These are phyloP conservation scores for Daboia siamensis DNA, from an alignment of 2,113 vertebrate genomes.

Conservation along the genomic window DNA sequence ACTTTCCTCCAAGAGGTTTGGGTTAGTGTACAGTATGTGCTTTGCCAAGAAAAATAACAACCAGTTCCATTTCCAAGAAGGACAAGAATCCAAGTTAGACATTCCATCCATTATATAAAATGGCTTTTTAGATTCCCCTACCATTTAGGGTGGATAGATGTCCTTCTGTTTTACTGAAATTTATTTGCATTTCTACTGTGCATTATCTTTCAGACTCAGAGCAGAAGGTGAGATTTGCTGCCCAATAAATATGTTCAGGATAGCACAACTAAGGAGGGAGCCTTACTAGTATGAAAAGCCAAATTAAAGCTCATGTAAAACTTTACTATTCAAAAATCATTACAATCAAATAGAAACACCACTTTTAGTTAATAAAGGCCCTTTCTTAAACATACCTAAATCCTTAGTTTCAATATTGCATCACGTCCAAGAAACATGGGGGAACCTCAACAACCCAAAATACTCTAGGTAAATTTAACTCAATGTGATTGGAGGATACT, in stretches of 20 bases:
- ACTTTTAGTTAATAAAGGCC: not conserved
- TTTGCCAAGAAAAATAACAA: not conserved
- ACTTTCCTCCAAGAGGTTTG: not conserved
- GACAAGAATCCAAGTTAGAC: not conserved
- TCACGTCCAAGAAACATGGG: not conserved
- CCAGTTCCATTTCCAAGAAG: not conserved
- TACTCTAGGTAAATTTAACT: not conserved
- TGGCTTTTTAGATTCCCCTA: not conserved
- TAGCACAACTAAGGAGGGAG: not conserved
- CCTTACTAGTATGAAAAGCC: not conserved
- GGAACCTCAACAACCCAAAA: not conserved
- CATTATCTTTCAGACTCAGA: not conserved
- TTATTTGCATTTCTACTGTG: not conserved
- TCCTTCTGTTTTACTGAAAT: not conserved
- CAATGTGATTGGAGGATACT: conserved; percentile 1
- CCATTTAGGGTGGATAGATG: not conserved
- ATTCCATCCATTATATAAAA: not conserved
- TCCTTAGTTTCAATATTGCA: not conserved
- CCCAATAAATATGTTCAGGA: not conserved
- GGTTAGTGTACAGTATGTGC: not conserved
- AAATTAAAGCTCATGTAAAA: not conserved
- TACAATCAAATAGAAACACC: not conserved
- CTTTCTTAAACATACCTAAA: not conserved
- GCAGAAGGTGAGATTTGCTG: not conserved
- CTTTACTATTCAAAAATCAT: not conserved